Evolutionary conservation across 2,113 vertebrate genomes (phyloP), one percentile per base, ranked within the genome.

Genomic region (Polypterus bichir): DNA sequence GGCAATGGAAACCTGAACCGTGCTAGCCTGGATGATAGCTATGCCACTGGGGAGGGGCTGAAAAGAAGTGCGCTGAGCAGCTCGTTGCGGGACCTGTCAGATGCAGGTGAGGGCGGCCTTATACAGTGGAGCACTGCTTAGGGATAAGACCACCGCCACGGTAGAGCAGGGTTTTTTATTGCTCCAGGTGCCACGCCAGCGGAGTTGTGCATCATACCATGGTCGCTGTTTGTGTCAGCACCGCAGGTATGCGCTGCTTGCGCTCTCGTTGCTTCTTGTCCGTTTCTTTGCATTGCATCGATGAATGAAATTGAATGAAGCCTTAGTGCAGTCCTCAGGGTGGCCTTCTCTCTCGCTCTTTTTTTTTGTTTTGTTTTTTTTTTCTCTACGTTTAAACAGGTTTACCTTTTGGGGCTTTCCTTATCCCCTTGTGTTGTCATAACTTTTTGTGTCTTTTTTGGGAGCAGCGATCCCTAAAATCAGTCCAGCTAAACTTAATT

Each of bases 11-110:
- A 83, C 0, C 76, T 96, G 74, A 89, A 77, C 80, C 79, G 92
- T 51, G 81, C 85, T 1, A 97, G 94, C 75, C 86, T 98, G 51
- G 95, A 98, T 0, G 95, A 97, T 84, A 97, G 91, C 81, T 97
- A 97, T 0, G 83, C 95, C 9, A 81, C 86, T 0, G 81, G 94
- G 0, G 95, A 97, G 75, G 94, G 94, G 27, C 85, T 98, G 55
- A 98, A 97, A 69, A 82, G 94, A 60, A 97, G 91, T 1, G 93
- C 95, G 0, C 91, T 97, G 65, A 97, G 95, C 83, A 96, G 93
- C 80, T 98, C 93, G n/a, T 82, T 98, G 2, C 73, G 93, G 2
- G 93, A 97, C 77, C 90, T 97, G 64, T 98, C 95, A 0, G 93
- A 97, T 76, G 93, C 92, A 84, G 94, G 94, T 97, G 88, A 83